These are phyloP conservation scores for Leiothrix lutea DNA, from an alignment of 2,113 vertebrate genomes.

Conservation along the genomic window DNA sequence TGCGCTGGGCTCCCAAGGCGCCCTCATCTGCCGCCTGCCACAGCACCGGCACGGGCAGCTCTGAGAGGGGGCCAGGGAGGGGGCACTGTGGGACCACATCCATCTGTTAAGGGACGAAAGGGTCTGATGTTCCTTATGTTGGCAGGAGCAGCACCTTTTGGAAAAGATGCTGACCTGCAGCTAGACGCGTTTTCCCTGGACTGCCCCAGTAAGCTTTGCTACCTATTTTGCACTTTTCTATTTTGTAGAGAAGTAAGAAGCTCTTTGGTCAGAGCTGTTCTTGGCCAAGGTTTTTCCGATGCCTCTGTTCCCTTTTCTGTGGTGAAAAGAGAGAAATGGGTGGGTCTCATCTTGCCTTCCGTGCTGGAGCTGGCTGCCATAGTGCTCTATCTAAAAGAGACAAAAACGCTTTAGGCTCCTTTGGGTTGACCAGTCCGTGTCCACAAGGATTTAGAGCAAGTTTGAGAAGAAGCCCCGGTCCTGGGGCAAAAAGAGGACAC, in stretches of 20 bases:
- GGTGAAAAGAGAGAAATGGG: not conserved
- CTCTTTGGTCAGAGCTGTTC: not conserved
- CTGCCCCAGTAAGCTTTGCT: not conserved
- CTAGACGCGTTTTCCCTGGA: not conserved
- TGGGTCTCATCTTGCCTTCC: not conserved
- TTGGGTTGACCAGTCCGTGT: not conserved
- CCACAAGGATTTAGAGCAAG: not conserved
- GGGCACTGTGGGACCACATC: accelerated
- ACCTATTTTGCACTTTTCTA: not conserved
- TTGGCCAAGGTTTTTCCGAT: not conserved
- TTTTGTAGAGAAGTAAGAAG: not conserved
- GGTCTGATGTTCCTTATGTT: not conserved
- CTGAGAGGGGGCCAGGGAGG: accelerated
- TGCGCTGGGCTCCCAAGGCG: not conserved
- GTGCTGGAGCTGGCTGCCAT: not conserved
- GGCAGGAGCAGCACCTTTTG: not conserved
- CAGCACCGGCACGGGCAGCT: not conserved
- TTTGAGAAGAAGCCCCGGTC: not conserved
- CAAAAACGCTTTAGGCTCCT: not conserved
- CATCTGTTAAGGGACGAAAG: not conserved
- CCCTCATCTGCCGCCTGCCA: not conserved
- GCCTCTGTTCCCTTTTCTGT: not conserved
- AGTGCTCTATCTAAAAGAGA: not conserved
- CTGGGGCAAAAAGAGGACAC: not conserved
- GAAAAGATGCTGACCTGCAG: not conserved